Evolutionary conservation across 37 sponge, comb jelly and placozoan genomes (phyloP).

Genomic region (Halichondria panicea): DNA sequence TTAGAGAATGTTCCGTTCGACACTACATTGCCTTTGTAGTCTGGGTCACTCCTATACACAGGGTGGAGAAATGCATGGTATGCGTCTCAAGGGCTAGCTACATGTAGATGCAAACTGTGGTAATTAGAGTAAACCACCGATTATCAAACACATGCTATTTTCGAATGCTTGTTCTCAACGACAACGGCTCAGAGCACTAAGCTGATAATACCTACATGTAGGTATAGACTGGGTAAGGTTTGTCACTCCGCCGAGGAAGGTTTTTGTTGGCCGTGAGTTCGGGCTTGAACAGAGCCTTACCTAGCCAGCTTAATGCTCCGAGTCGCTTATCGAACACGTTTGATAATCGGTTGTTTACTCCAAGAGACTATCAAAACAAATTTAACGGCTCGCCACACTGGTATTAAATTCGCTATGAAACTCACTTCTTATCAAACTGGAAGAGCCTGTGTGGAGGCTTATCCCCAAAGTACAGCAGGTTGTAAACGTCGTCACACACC

Average conservation of each 20-base stretch:
- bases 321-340: no score
- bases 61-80: neutral
- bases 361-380: no score
- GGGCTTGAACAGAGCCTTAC: no score
- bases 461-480: conserved; percentile 58
- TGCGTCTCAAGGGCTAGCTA: neutral
- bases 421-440: conserved; percentile 69
- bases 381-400: neutral
- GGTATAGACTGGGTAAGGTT: no score
- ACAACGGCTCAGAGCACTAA: neutral
- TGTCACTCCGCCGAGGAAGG: no score
- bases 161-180: neutral
- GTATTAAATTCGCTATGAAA: no score
- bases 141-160: neutral
- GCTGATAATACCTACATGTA: no score
- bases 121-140: neutral
- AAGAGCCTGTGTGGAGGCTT: conserved; percentile 50
- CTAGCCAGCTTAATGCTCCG: no score
- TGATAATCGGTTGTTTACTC: no score
- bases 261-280: no score
- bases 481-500: conserved; percentile 88
- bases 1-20: conserved; percentile 85
- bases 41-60: conserved; percentile 51
- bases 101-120: neutral
- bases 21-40: conserved; percentile 74